Conservation (phyloP, 2,113 vertebrate genomes). For the Centropus unirufus region DNA sequence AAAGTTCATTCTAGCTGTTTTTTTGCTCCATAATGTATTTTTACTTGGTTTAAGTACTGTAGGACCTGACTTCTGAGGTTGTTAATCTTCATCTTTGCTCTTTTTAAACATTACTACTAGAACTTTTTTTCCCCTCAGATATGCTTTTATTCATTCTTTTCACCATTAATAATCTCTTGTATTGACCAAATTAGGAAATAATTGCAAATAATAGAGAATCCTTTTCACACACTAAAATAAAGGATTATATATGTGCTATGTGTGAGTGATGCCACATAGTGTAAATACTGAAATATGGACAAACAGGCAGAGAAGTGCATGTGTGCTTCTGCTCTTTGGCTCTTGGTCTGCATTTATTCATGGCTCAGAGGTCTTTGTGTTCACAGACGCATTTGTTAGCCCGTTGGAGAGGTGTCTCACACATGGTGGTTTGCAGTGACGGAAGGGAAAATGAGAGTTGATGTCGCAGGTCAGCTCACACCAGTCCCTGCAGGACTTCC, state of each 20-base stretch:
- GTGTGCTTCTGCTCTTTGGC: not conserved
- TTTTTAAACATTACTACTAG: conserved; percentile 75
- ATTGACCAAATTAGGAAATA: conserved; percentile 73
- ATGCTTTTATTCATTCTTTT: conserved; percentile 71
- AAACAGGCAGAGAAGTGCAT: not conserved
- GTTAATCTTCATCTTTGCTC: conserved; percentile 69
- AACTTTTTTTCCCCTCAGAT: conserved; percentile 67
- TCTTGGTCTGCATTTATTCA: not conserved
- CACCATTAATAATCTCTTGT: conserved; percentile 70
- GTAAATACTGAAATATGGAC: conserved; percentile 50
- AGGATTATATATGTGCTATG: conserved; percentile 45
- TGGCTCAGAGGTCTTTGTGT: not conserved
- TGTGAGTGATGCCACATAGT: not conserved
- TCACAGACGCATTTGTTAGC: not conserved
- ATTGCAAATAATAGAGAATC: conserved; percentile 71
- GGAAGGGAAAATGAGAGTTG: not conserved
- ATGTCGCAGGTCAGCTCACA: not conserved
- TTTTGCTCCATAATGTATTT: not conserved
- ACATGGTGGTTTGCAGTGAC: accelerated
- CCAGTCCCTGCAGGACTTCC: not conserved
- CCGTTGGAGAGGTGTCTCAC: not conserved
- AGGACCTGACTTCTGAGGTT: conserved; percentile 14
- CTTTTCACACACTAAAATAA: conserved; percentile 26
- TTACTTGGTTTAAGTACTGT: conserved; percentile 62
- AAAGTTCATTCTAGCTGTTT: not conserved